Evolutionary conservation across 2,797 vertebrate species (phyloP).

Genomic region (Acanthurus tractus): DNA sequence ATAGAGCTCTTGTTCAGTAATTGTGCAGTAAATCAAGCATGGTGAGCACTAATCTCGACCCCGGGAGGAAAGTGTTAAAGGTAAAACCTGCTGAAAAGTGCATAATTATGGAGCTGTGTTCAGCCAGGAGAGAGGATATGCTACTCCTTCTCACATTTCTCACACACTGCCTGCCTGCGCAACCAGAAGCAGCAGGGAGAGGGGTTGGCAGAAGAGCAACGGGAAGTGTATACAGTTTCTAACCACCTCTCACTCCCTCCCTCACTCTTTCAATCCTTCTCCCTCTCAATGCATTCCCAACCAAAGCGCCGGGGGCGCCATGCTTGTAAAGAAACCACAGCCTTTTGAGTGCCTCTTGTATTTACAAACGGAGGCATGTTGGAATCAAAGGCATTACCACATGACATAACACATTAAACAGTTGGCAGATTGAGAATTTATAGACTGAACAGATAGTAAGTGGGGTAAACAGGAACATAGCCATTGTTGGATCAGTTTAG

Average conservation of each 20-base stretch:
- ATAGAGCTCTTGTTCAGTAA: constrained; percentile 80
- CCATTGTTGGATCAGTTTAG: constrained; percentile 86
- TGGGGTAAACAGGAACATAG: constrained; percentile 86
- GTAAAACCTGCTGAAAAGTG: constrained; percentile 82
- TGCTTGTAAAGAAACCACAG: constrained; percentile 96
- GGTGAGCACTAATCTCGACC: constrained; percentile 79
- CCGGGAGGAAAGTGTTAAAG: constrained; percentile 84
- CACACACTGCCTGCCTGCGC: constrained; percentile 73
- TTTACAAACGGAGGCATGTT: constrained; percentile 99
- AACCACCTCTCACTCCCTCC: constrained; percentile 79
- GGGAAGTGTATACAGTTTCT: constrained; percentile 84
- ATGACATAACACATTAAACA: constrained; percentile 99
- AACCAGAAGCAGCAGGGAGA: constrained; percentile 73
- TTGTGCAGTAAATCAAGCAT: constrained; percentile 82
- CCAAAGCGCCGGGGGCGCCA: constrained; percentile 93
- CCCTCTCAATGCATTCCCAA: constrained; percentile 87
- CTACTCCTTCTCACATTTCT: constrained; percentile 83
- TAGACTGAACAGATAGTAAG: constrained; percentile 89
- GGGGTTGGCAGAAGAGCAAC: constrained; percentile 78
- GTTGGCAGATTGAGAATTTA: constrained; percentile 96
- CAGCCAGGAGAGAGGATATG: constrained; percentile 75
- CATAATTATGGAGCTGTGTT: constrained; percentile 78
- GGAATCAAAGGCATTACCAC: constrained; percentile 99
- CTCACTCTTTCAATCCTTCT: constrained; percentile 76
- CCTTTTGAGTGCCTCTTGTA: constrained; percentile 98